A percentile compares a stretch with the other conserved stretches of the same genome.
These are phyloP conservation scores for Tinea pellionella DNA, from an alignment of 2,888 invertebrate species.

Conservation along the genomic window DNA sequence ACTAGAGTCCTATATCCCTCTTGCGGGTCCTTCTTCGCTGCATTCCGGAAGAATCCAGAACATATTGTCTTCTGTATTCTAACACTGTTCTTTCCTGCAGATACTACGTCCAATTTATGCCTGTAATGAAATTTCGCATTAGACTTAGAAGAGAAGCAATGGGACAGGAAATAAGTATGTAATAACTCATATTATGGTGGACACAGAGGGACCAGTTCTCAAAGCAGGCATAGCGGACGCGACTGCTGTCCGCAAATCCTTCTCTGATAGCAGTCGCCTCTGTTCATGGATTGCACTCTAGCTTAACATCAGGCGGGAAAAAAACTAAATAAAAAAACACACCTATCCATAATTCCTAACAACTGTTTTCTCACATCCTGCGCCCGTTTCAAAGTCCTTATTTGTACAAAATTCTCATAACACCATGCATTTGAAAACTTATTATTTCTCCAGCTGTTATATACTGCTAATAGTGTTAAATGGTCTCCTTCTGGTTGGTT, in stretches of 20 bases:
- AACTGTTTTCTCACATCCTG: constrained; percentile 98
- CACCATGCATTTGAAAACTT: constrained; percentile 99
- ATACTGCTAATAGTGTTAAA: constrained; percentile 95
- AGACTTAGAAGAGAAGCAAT: too few relatives aligned
- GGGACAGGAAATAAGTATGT: too few relatives aligned
- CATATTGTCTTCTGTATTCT: constrained; percentile 98
- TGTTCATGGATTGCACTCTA: too few relatives aligned
- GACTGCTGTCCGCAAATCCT: too few relatives aligned
- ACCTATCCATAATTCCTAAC: constrained; percentile 96
- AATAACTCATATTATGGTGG: too few relatives aligned
- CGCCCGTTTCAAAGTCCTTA: constrained; percentile 94
- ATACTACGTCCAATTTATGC: constrained; percentile 95
- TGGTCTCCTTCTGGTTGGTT: constrained; percentile 99
- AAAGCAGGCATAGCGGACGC: too few relatives aligned
- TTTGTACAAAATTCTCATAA: constrained; percentile 99
- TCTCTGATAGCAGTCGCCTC: too few relatives aligned
- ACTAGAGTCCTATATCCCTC: constrained; percentile 97
- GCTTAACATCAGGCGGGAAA: too few relatives aligned
- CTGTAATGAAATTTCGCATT: constrained; percentile 42
- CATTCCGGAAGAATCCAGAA: constrained; percentile 98
- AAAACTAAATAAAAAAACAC: constrained; percentile 18
- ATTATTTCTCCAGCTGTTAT: constrained; percentile 99
- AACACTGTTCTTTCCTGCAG: constrained; percentile 95
- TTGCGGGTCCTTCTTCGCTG: constrained; percentile 99
- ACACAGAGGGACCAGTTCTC: too few relatives aligned